Conservation (phyloP, 1,140 invertebrate genomes). For the Gonatopus flavifemur region DNA sequence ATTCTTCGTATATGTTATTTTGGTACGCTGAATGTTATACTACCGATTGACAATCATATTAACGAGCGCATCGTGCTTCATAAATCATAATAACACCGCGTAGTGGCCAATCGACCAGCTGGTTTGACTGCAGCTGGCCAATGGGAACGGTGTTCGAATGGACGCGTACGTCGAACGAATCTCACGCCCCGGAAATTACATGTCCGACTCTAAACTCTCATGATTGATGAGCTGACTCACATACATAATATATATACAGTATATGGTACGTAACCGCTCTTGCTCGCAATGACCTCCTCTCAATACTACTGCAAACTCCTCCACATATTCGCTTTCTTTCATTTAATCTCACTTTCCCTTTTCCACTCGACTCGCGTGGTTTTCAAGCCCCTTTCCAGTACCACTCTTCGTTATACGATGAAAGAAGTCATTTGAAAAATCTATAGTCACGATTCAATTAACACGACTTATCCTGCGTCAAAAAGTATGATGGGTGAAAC, state of each 20-base stretch:
- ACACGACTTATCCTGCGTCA: too few species aligned
- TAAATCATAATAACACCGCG: conserved; percentile 45
- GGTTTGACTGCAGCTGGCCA: conserved; percentile 30
- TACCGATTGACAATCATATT: conserved; percentile 39
- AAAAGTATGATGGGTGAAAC: too few species aligned
- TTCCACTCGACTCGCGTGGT: not conserved
- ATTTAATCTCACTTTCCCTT: not conserved
- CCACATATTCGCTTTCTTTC: not conserved
- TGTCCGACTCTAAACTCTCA: conserved; percentile 55
- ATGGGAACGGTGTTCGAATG: conserved; percentile 26
- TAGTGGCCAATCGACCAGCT: conserved; percentile 37
- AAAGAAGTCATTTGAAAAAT: too few species aligned
- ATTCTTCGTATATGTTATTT: too few species aligned
- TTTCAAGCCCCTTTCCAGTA: too few species aligned
- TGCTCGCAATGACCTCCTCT: conserved; percentile 16
- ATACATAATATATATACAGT: conserved; percentile 13
- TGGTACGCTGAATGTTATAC: conserved; percentile 13
- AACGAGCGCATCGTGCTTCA: conserved; percentile 42
- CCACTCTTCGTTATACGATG: not conserved
- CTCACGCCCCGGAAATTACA: conserved; percentile 51
- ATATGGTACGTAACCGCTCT: conserved; percentile 24
- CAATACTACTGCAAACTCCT: not conserved
- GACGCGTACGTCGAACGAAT: conserved; percentile 36
- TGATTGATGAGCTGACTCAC: conserved; percentile 49
- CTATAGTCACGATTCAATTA: too few species aligned